Evolutionary conservation across 1,140 invertebrate species (phyloP).

Genomic region (Gyrodactylus salaris): DNA sequence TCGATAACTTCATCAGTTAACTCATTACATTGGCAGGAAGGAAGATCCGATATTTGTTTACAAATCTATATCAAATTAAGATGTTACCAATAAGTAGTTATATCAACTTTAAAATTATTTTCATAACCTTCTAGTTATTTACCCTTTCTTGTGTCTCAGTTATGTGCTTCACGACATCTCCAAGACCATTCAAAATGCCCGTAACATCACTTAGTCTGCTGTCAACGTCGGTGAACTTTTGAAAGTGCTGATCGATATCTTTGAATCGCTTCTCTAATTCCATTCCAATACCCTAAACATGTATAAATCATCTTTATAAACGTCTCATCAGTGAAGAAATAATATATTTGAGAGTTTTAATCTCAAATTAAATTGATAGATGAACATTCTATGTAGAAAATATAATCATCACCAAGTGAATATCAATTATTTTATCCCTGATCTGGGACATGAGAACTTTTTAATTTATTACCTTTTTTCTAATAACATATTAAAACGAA

Average conservation of each 20-base stretch:
- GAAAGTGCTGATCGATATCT: background rate
- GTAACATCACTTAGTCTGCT: background rate
- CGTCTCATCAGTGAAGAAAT: too few relatives aligned
- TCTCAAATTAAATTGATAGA: too few relatives aligned
- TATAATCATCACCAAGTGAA: too few relatives aligned
- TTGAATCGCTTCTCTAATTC: conserved; percentile 5
- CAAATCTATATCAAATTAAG: background rate
- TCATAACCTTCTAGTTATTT: background rate
- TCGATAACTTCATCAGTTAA: background rate
- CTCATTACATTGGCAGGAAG: background rate
- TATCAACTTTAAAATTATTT: background rate
- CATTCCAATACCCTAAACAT: conserved; percentile 3
- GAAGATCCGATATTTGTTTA: background rate
- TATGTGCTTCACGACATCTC: background rate
- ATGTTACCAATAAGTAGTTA: too few relatives aligned
- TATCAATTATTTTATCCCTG: too few relatives aligned
- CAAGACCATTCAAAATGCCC: background rate
- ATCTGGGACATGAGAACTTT: too few relatives aligned
- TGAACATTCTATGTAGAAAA: too few relatives aligned
- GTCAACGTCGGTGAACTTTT: background rate
- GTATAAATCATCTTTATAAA: too few relatives aligned
- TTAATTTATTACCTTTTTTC: too few relatives aligned
- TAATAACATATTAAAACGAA: too few relatives aligned
- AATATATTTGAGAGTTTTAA: too few relatives aligned
- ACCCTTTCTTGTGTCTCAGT: background rate